phyloP scores from a whole-genome alignment of 2,888 invertebrate species.

The Choreutis nemorana region DNA sequence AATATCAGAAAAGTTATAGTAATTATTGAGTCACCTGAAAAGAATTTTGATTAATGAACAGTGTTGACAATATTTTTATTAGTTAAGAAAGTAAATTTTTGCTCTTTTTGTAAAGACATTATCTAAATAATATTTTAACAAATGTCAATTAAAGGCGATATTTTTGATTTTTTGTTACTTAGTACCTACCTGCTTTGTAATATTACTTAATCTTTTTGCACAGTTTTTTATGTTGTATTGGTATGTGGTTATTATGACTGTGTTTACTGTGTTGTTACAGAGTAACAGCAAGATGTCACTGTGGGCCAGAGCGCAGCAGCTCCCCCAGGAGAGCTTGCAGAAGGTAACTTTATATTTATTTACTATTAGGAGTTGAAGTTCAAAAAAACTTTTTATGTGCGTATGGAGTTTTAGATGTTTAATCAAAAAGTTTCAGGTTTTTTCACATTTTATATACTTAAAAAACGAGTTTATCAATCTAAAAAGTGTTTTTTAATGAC shows the following conservation, averaged over 20 bases:
- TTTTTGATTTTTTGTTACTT: too few species aligned
- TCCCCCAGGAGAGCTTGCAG: slow-evolving; percentile 79
- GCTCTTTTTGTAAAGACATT: neutral
- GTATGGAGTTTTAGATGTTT: too few species aligned
- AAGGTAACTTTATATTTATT: slow-evolving; percentile 36
- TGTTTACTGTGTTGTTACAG: neutral
- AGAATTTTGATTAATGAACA: neutral
- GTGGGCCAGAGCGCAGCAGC: slow-evolving; percentile 86
- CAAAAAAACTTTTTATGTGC: too few species aligned
- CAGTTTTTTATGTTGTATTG: neutral
- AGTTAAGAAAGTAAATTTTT: neutral
- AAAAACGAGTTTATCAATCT: too few species aligned
- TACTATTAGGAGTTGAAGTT: too few species aligned
- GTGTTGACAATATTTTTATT: neutral
- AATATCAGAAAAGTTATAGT: neutral
- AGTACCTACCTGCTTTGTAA: neutral
- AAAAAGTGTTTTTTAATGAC: too few species aligned
- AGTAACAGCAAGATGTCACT: slow-evolving; percentile 73
- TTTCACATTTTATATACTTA: too few species aligned
- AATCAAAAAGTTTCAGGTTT: too few species aligned
- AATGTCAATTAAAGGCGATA: too few species aligned
- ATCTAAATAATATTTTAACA: neutral
- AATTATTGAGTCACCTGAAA: neutral
- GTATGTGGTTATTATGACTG: too few species aligned
- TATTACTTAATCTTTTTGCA: neutral